Percentiles rank a stretch among this genome's conserved stretches.
These are phyloP conservation scores for Heliconius himera DNA, from an alignment of 1,140 invertebrate species.

Conservation along the genomic window DNA sequence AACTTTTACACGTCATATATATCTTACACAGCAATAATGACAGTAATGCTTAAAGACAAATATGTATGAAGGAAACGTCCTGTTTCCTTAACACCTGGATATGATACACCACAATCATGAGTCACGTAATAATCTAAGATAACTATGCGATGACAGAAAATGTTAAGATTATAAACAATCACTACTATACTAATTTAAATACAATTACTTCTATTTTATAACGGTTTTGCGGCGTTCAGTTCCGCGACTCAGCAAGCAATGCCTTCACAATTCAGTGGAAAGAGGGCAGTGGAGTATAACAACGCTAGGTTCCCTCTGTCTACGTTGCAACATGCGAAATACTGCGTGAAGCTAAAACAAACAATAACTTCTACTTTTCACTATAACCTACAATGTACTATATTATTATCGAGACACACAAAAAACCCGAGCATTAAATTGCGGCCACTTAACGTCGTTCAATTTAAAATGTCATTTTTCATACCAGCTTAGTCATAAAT, in stretches of 20 bases:
- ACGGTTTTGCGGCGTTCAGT: too few species aligned
- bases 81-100: not conserved
- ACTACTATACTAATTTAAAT: not conserved
- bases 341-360: too few species aligned
- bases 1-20: not conserved
- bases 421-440: constrained; percentile 22
- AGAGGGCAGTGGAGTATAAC: too few species aligned
- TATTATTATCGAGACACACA: not conserved
- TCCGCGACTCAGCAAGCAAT: too few species aligned
- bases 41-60: not conserved
- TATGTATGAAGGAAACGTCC: not conserved
- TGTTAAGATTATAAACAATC: not conserved
- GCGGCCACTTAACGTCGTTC: constrained; percentile 21
- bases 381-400: not conserved
- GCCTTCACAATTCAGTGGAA: too few species aligned
- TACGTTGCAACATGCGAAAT: too few species aligned
- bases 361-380: not conserved
- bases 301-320: too few species aligned
- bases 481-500: constrained; percentile 34
- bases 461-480: constrained; percentile 29
- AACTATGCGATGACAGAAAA: not conserved
- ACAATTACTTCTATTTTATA: not conserved
- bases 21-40: not conserved
- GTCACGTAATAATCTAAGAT: not conserved
- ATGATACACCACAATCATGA: not conserved